Conservation (phyloP, 2,888 invertebrate species). For the Chydorus sphaericus region DNA sequence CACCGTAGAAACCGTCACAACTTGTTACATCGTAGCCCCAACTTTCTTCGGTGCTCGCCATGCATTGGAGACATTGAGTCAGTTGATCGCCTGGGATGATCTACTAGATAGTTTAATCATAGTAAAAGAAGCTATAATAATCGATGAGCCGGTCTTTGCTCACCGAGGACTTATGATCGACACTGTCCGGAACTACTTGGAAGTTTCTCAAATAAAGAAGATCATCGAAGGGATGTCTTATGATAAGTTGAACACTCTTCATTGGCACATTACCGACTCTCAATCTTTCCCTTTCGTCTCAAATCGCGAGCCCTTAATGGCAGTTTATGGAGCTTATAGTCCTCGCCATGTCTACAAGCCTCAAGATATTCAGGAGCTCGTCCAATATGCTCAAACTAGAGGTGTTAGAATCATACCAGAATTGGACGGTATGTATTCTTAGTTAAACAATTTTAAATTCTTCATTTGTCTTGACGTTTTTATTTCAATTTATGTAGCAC, state of each 20-base stretch:
- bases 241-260: constrained; percentile 37
- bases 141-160: constrained; percentile 36
- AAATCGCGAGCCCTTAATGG: constrained; percentile 24
- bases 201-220: constrained; percentile 28
- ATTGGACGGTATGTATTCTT: too few species aligned
- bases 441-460: too few species aligned
- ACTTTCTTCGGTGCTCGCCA: constrained; percentile 52
- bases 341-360: constrained; percentile 30
- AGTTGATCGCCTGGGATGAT: constrained; percentile 33
- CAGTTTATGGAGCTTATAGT: constrained; percentile 30
- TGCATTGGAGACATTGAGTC: constrained; percentile 32
- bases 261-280: constrained; percentile 34
- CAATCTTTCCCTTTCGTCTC: constrained; percentile 37
- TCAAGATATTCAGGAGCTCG: constrained; percentile 26
- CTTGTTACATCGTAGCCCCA: constrained; percentile 27
- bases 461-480: too few species aligned
- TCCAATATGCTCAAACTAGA: constrained; percentile 32
- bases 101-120: constrained; percentile 25
- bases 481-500: too few species aligned
- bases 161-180: constrained; percentile 38
- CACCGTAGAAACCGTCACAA: not conserved
- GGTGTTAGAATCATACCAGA: constrained; percentile 41
- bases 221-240: constrained; percentile 36
- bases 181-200: constrained; percentile 43
- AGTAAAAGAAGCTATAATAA: constrained; percentile 22